These are phyloP conservation scores for Anser brachyrhynchus DNA, from an alignment of 2,113 vertebrate species.

Conservation along the genomic window DNA sequence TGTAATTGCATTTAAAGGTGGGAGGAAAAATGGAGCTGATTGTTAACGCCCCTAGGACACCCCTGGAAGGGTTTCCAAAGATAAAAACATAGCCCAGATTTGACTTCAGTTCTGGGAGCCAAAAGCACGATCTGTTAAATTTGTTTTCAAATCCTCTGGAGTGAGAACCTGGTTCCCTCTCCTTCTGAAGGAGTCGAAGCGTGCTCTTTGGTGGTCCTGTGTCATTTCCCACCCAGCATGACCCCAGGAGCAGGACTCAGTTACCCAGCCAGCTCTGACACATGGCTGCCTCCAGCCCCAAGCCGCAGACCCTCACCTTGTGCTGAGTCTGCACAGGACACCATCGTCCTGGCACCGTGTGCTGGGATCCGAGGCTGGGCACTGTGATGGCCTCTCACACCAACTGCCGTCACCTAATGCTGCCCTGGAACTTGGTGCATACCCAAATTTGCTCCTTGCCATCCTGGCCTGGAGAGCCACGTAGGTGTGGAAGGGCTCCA, in stretches of 20 bases:
- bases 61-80: not conserved
- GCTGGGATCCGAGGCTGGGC: not conserved
- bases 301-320: not conserved
- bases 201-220: not conserved
- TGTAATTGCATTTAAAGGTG: not conserved
- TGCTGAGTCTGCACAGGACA: not conserved
- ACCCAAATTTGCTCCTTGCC: not conserved
- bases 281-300: accelerated
- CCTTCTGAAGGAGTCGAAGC: not conserved
- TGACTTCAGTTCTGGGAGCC: not conserved
- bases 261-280: not conserved
- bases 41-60: not conserved
- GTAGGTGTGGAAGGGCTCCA: not conserved
- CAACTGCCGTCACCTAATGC: not conserved
- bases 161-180: not conserved
- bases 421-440: not conserved
- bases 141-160: not conserved
- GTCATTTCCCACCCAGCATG: not conserved
- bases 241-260: not conserved
- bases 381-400: not conserved
- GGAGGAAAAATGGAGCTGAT: not conserved
- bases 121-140: not conserved
- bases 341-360: not conserved
- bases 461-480: not conserved
- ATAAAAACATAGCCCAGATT: not conserved